phyloP scores from a whole-genome alignment of 2,113 vertebrate genomes.

The Silurus asotus region DNA sequence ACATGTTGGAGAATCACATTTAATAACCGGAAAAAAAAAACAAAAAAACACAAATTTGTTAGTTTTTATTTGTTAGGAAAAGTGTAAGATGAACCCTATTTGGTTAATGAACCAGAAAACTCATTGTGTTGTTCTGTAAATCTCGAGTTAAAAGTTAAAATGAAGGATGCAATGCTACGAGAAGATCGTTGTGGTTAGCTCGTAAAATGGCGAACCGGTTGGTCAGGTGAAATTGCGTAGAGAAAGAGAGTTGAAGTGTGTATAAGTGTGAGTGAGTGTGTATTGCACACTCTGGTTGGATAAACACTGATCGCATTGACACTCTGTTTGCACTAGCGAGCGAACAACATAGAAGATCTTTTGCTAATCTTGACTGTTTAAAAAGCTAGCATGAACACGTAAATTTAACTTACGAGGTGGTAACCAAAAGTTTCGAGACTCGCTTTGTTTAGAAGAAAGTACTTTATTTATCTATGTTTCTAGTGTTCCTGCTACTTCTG shows the following conservation, averaged over 20 bases:
- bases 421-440: too few relatives aligned
- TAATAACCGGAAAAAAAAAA: not conserved
- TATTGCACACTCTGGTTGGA: not conserved
- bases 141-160: not conserved
- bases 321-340: not conserved
- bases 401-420: not conserved
- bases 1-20: slow-evolving; percentile 5
- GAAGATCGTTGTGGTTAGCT: slow-evolving; percentile 21
- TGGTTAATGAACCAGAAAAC: not conserved
- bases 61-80: slow-evolving; percentile 39
- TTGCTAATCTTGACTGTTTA: not conserved
- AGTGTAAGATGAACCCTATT: slow-evolving; percentile 16
- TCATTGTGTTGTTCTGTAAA: slow-evolving; percentile 18
- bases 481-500: too few relatives aligned
- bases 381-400: not conserved
- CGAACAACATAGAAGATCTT: not conserved
- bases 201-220: slow-evolving; percentile 11
- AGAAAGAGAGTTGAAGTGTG: slow-evolving; percentile 13
- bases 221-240: slow-evolving; percentile 7
- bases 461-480: too few relatives aligned
- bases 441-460: too few relatives aligned
- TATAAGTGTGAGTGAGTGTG: slow-evolving; percentile 15
- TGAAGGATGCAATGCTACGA: slow-evolving; percentile 33
- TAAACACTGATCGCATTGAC: not conserved
- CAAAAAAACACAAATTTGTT: slow-evolving; percentile 18